A percentile compares a stretch with the other conserved stretches of the same genome.
phyloP scores from a whole-genome alignment of 1,140 invertebrate genomes.

The Fopius arisanus region DNA sequence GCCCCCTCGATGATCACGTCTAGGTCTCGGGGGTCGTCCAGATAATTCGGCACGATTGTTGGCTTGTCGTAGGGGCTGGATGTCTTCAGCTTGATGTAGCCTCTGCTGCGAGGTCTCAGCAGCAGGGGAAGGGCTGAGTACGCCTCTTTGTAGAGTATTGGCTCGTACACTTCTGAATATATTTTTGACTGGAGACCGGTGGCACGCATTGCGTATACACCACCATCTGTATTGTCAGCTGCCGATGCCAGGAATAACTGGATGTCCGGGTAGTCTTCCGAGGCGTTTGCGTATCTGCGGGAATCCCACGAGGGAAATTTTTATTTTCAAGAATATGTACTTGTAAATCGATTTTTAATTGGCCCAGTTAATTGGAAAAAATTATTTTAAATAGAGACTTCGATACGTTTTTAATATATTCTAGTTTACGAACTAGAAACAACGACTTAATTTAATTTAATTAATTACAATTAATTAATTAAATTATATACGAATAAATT shows the following conservation, averaged over 20 bases:
- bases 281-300: conserved; percentile 71
- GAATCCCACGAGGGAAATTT: background rate
- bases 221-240: conserved; percentile 81
- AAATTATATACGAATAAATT: too few species aligned
- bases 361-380: too few species aligned
- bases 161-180: conserved; percentile 79
- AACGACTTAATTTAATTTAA: too few species aligned
- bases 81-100: conserved; percentile 76
- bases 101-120: conserved; percentile 80
- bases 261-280: conserved; percentile 80
- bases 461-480: too few species aligned
- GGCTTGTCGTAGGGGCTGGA: conserved; percentile 87
- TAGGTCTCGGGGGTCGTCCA: conserved; percentile 79
- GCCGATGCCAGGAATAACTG: conserved; percentile 89
- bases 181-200: conserved; percentile 81
- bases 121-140: conserved; percentile 86
- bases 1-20: conserved; percentile 80
- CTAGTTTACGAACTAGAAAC: too few species aligned
- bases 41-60: conserved; percentile 88
- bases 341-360: too few species aligned
- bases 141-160: conserved; percentile 78
- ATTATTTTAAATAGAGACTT: too few species aligned
- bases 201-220: conserved; percentile 76
- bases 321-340: too few species aligned
- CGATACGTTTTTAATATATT: too few species aligned